Conservation (phyloP, 2,113 vertebrate species). For the Passer domesticus region DNA sequence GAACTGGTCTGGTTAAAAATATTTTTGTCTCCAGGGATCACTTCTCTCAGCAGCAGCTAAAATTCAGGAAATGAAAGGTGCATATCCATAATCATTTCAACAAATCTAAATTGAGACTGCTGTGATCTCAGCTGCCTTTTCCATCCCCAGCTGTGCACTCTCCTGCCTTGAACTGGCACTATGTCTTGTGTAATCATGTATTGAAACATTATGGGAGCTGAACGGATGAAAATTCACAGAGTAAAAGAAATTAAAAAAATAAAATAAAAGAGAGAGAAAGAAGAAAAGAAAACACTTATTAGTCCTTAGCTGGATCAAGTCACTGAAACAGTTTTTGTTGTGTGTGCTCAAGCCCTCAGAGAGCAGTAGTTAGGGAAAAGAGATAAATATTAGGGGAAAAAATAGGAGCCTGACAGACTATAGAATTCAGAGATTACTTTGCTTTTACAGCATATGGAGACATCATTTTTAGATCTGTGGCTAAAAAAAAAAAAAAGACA, state of each 20-base stretch:
- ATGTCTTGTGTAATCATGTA: not conserved
- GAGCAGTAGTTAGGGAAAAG: not conserved
- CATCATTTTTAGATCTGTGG: not conserved
- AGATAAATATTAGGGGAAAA: not conserved
- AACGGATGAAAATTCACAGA: not conserved
- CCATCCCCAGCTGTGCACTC: not conserved
- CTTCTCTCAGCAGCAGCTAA: slow-evolving; percentile 14
- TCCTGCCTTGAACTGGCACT: not conserved
- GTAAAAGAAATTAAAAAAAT: not conserved
- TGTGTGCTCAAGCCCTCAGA: not conserved
- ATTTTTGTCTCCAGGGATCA: not conserved
- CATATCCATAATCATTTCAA: slow-evolving; percentile 29
- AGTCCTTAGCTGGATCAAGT: not conserved
- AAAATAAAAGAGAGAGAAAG: not conserved
- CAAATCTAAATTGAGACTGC: slow-evolving; percentile 30
- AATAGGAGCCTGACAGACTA: not conserved
- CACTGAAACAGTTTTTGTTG: not conserved
- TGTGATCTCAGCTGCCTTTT: slow-evolving; percentile 34
- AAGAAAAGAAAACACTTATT: not conserved
- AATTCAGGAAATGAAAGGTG: slow-evolving; percentile 37
- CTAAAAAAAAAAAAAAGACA: not conserved
- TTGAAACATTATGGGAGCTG: not conserved
- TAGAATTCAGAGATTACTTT: not conserved
- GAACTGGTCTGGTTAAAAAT: not conserved
- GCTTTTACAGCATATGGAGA: not conserved